Evolutionary conservation across 2,113 vertebrate genomes (phyloP).

Genomic region (Engraulis encrasicolus): DNA sequence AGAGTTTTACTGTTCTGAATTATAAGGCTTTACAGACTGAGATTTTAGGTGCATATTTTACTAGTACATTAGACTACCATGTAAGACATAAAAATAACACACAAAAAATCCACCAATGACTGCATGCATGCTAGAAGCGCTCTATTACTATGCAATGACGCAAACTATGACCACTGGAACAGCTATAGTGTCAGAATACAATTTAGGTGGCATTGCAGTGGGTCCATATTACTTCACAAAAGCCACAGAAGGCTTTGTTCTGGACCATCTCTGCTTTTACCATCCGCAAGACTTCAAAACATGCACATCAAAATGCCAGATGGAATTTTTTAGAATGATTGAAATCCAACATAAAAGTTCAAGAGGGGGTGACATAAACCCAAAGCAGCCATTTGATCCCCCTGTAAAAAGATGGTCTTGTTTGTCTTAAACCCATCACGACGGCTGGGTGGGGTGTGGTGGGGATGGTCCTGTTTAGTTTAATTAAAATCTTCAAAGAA

Average conservation of each 20-base stretch:
- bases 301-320: slow-evolving; percentile 76
- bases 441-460: slow-evolving; percentile 65
- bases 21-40: neutral
- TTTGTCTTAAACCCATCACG: slow-evolving; percentile 70
- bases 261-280: slow-evolving; percentile 71
- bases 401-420: slow-evolving; percentile 72
- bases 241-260: slow-evolving; percentile 76
- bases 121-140: neutral
- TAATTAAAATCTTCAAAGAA: slow-evolving; percentile 77
- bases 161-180: neutral
- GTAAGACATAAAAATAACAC: neutral
- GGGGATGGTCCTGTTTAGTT: slow-evolving; percentile 72
- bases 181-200: slow-evolving; percentile 18
- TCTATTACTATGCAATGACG: neutral
- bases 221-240: slow-evolving; percentile 61
- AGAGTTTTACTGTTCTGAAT: neutral
- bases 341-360: slow-evolving; percentile 70
- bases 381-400: slow-evolving; percentile 72
- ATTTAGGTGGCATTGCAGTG: slow-evolving; percentile 28
- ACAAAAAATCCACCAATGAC: neutral
- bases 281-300: slow-evolving; percentile 74
- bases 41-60: neutral
- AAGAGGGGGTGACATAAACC: slow-evolving; percentile 67
- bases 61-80: neutral
- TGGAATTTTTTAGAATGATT: slow-evolving; percentile 71